Evolutionary conservation across 2,888 invertebrate genomes (phyloP).

Genomic region (Peribatodes rhomboidaria): DNA sequence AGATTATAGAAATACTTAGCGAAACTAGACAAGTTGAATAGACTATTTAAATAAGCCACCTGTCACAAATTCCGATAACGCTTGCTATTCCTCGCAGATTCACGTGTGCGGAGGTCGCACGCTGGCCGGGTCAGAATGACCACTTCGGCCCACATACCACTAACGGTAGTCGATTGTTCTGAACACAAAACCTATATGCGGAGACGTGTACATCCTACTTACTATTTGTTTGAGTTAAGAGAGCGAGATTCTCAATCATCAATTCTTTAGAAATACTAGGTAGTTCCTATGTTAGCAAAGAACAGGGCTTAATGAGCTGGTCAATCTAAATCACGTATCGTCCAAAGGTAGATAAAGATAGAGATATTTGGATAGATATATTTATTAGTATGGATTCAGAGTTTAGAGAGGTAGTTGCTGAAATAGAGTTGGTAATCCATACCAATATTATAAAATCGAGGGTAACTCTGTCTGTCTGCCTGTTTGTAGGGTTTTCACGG

Average conservation of each 20-base stretch:
- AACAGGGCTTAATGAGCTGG: neutral
- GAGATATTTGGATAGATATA: too few relatives aligned
- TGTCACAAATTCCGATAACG: conserved; percentile 35
- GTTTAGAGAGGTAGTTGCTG: too few relatives aligned
- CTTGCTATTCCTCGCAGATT: conserved; percentile 38
- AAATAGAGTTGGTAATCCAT: too few relatives aligned
- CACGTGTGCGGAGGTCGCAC: conserved; percentile 44
- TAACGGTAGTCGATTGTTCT: conserved; percentile 80
- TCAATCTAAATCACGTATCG: neutral
- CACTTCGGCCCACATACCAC: conserved; percentile 56
- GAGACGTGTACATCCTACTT: conserved; percentile 71
- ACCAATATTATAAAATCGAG: too few relatives aligned
- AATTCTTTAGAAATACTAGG: neutral
- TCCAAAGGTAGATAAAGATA: too few relatives aligned
- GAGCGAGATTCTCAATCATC: conserved; percentile 13
- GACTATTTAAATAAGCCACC: neutral
- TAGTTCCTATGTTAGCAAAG: neutral
- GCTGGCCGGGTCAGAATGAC: conserved; percentile 59
- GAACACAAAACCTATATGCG: conserved; percentile 76
- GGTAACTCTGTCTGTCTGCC: too few relatives aligned
- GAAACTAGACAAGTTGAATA: neutral
- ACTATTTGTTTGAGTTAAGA: conserved; percentile 2
- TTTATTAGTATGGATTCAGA: too few relatives aligned
- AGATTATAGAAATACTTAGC: neutral
- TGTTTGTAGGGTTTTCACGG: too few relatives aligned